These are phyloP conservation scores for Drosophila monieri DNA, from an alignment of 2,888 invertebrate species.

Conservation along the genomic window DNA sequence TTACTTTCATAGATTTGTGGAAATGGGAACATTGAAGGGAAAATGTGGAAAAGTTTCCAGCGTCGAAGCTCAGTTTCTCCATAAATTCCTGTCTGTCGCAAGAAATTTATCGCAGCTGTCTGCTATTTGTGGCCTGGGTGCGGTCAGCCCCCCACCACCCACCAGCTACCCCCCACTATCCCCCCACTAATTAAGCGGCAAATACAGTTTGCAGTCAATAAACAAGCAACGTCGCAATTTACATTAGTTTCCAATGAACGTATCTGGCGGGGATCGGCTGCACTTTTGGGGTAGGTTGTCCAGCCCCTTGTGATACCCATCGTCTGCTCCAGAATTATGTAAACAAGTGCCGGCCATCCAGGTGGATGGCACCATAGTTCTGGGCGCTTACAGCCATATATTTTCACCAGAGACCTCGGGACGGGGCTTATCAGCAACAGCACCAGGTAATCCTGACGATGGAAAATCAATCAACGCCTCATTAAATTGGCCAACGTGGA, in stretches of 20 bases:
- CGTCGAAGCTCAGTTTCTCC: slow-evolving; percentile 25
- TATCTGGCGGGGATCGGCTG: slow-evolving; percentile 25
- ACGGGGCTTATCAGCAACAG: slow-evolving; percentile 24
- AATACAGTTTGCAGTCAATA: slow-evolving; percentile 59
- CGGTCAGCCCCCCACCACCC: slow-evolving; percentile 8
- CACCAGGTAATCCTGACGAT: slow-evolving; percentile 32
- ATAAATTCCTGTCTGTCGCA: slow-evolving; percentile 32
- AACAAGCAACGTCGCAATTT: slow-evolving; percentile 59
- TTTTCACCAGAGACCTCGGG: slow-evolving; percentile 32
- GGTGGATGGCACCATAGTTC: neutral
- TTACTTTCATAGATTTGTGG: neutral
- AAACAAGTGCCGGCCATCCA: slow-evolving; percentile 7
- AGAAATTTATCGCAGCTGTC: slow-evolving; percentile 45
- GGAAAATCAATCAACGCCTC: slow-evolving; percentile 27
- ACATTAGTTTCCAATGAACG: slow-evolving; percentile 49
- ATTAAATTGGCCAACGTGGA: neutral
- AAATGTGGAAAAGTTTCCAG: slow-evolving; percentile 7
- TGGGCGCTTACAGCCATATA: slow-evolving; percentile 4
- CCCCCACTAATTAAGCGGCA: slow-evolving; percentile 53
- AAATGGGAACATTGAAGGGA: neutral
- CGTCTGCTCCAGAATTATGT: slow-evolving; percentile 13
- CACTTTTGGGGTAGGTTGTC: slow-evolving; percentile 43
- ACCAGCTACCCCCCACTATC: neutral
- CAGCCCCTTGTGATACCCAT: slow-evolving; percentile 11
- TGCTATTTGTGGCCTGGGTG: slow-evolving; percentile 52